A percentile compares a stretch with the other conserved stretches of the same genome.
phyloP scores from a whole-genome alignment of 2,888 invertebrate species.

The Alloplasta piceator region DNA sequence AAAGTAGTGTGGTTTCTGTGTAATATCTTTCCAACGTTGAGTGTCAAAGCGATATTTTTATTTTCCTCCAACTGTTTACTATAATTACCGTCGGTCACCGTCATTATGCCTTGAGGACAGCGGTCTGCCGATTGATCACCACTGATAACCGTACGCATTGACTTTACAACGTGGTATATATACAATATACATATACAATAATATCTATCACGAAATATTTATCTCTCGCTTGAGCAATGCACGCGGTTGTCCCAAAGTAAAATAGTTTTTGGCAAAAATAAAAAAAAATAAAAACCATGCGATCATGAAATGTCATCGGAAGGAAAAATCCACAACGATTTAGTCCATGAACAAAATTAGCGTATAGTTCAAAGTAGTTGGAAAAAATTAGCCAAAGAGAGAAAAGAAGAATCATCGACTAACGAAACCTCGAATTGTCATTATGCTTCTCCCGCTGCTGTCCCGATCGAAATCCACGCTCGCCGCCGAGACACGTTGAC shows the following conservation, averaged over 20 bases:
- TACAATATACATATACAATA: not conserved
- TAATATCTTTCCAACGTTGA: not conserved
- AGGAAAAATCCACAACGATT: no score
- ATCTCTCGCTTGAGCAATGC: conserved; percentile 45
- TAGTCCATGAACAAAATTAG: no score
- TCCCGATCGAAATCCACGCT: conserved; percentile 36
- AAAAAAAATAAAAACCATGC: no score
- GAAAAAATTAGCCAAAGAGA: not conserved
- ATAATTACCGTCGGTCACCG: no score
- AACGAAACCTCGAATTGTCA: conserved; percentile 5
- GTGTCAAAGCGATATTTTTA: conserved; percentile 18
- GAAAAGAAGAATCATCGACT: not conserved
- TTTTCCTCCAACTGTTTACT: conserved; percentile 41
- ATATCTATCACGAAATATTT: not conserved
- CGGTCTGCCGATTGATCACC: conserved; percentile 48
- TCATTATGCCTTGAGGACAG: conserved; percentile 51
- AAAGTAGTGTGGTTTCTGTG: not conserved
- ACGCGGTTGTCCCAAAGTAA: conserved; percentile 24
- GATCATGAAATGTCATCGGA: no score
- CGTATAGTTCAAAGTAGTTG: no score
- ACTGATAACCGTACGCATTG: conserved; percentile 53
- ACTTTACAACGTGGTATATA: conserved; percentile 50
- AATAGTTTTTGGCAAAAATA: conserved; percentile 1
- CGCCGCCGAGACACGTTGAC: conserved; percentile 34
- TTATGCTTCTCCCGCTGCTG: conserved; percentile 3